A percentile compares a stretch with the other conserved stretches of the same genome.
Conservation (phyloP, 2,797 vertebrate genomes). For the Parauchenoglanis punctatus region DNA sequence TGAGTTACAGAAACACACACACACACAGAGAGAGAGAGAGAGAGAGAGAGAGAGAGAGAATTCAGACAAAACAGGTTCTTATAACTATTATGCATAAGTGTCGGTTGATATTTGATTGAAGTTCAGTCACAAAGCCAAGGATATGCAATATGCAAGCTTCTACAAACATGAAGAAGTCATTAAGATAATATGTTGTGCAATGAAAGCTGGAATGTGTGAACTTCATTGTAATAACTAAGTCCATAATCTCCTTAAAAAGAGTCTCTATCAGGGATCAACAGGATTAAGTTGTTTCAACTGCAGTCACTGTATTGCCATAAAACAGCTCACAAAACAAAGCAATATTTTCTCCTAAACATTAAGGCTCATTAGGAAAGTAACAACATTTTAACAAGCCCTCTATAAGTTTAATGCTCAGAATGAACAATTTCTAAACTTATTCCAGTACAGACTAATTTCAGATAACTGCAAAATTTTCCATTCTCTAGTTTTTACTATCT, state of each 20-base stretch:
- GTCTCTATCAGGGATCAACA: not conserved
- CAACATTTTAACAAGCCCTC: slow-evolving; percentile 9
- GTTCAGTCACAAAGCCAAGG: not conserved
- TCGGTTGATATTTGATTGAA: not conserved
- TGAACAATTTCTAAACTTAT: not conserved
- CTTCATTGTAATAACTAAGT: not conserved
- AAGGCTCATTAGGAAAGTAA: not conserved
- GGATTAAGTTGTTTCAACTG: not conserved
- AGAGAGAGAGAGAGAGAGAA: slow-evolving; percentile 8
- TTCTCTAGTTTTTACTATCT: not conserved
- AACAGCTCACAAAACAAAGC: not conserved
- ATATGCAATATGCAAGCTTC: not conserved
- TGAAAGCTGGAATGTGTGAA: not conserved
- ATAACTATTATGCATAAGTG: not conserved
- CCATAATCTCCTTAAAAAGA: not conserved
- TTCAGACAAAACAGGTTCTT: not conserved
- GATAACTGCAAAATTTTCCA: not conserved
- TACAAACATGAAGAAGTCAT: not conserved
- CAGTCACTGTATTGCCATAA: not conserved
- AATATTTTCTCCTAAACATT: not conserved
- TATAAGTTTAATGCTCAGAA: not conserved
- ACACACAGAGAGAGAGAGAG: not conserved
- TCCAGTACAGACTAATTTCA: not conserved
- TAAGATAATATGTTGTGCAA: not conserved
- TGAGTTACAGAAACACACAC: not conserved